Conservation (phyloP, 64 coral and sea anemone genomes). For the Montipora cactus region DNA sequence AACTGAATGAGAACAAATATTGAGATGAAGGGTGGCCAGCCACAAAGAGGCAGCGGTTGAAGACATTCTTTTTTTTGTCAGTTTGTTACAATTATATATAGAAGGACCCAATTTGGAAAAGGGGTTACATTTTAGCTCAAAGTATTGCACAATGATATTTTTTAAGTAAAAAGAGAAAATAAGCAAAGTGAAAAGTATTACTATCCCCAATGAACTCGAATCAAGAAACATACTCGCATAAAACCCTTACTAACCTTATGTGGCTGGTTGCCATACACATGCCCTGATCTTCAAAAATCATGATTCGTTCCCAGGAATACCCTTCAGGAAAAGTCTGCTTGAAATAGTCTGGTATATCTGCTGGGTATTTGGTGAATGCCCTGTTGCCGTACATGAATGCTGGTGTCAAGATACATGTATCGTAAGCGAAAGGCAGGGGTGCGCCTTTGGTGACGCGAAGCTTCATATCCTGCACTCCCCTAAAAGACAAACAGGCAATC, state of each 20-base stretch:
- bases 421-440: neutral
- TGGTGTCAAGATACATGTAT: slow-evolving; percentile 1
- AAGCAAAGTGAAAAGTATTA: no score
- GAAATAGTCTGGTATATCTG: slow-evolving; percentile 23
- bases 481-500: neutral
- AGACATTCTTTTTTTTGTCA: no score
- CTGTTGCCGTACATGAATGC: neutral
- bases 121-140: no score
- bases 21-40: no score
- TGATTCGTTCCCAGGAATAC: neutral
- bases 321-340: slow-evolving; percentile 13
- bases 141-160: no score
- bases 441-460: neutral
- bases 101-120: no score
- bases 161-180: no score
- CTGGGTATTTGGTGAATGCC: neutral
- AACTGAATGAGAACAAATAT: no score
- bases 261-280: neutral
- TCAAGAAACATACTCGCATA: no score
- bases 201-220: no score
- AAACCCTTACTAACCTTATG: neutral
- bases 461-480: neutral
- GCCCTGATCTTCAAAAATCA: neutral
- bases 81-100: no score
- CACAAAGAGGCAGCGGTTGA: no score